Evolutionary conservation across 1,140 invertebrate genomes (phyloP).

Genomic region (Drosophila kurseongensis): DNA sequence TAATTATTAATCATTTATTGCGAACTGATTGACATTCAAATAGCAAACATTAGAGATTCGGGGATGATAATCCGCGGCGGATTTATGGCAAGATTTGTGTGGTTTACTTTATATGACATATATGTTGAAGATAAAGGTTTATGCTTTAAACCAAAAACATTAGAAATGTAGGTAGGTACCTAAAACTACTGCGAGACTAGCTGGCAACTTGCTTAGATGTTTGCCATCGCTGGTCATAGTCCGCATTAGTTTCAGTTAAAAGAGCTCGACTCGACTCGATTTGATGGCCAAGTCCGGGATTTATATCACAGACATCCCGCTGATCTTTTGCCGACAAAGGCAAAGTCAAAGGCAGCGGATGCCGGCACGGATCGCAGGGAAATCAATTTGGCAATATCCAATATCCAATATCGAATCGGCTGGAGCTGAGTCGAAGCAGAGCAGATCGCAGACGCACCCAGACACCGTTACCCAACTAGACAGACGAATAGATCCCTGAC

Average conservation of each 20-base stretch:
- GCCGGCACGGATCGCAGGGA: constrained; percentile 40
- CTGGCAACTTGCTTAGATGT: no score
- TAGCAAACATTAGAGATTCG: no score
- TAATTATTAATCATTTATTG: no score
- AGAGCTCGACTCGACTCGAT: constrained; percentile 43
- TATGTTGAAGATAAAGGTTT: no score
- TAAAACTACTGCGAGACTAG: background rate
- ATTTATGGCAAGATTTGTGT: no score
- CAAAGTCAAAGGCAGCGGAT: constrained; percentile 67
- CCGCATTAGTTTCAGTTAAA: constrained; percentile 61
- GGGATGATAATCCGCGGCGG: no score
- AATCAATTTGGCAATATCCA: constrained; percentile 66
- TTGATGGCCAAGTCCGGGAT: constrained; percentile 55
- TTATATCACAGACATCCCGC: constrained; percentile 61
- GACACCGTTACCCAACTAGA: constrained; percentile 59
- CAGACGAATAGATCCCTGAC: constrained; percentile 41
- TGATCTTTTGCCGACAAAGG: constrained; percentile 73
- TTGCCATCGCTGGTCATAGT: constrained; percentile 3
- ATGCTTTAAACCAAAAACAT: no score
- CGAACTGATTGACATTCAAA: no score
- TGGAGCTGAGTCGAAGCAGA: background rate
- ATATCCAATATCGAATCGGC: constrained; percentile 36
- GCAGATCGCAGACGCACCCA: constrained; percentile 31
- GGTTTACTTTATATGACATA: no score
- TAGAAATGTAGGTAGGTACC: background rate